Percentiles rank a stretch among this genome's conserved stretches.
phyloP scores from a whole-genome alignment of 2,888 invertebrate genomes.

The Aporophyla nigra region DNA sequence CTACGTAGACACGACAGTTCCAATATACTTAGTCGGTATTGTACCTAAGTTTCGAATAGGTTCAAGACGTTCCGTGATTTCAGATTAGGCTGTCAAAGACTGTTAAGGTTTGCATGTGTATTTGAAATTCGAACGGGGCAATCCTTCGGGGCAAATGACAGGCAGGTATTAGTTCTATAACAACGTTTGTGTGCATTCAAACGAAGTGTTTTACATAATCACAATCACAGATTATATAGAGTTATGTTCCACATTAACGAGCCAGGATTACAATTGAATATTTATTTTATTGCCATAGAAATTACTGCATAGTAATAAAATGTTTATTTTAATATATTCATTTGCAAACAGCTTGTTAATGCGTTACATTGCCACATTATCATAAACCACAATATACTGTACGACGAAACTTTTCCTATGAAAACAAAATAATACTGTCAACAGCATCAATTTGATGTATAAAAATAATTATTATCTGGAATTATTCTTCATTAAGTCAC shows the following conservation, averaged over 20 bases:
- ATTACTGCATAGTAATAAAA: slow-evolving; percentile 41
- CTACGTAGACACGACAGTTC: slow-evolving; percentile 73
- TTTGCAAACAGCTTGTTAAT: slow-evolving; percentile 40
- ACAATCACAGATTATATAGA: slow-evolving; percentile 50
- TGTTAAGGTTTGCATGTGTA: slow-evolving; percentile 32
- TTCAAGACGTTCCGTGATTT: slow-evolving; percentile 46
- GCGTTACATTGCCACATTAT: slow-evolving; percentile 36
- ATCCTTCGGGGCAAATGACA: slow-evolving; percentile 16
- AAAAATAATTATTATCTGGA: slow-evolving; percentile 54
- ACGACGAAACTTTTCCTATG: slow-evolving; percentile 29
- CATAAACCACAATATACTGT: slow-evolving; percentile 35
- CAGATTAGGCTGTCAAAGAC: slow-evolving; percentile 47
- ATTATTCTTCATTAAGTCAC: slow-evolving; percentile 54
- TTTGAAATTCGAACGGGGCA: slow-evolving; percentile 4
- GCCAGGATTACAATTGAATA: slow-evolving; percentile 45
- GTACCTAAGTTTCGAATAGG: slow-evolving; percentile 45
- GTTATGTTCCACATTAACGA: slow-evolving; percentile 50
- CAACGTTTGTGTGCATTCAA: slow-evolving; percentile 33
- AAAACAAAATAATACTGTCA: slow-evolving; percentile 21
- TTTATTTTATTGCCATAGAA: slow-evolving; percentile 58
- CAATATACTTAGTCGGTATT: slow-evolving; percentile 55
- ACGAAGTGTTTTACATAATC: slow-evolving; percentile 52
- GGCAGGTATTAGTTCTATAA: slow-evolving; percentile 14
- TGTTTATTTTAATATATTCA: slow-evolving; percentile 54
- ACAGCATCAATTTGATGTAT: slow-evolving; percentile 25